Percentiles rank a stretch among this genome's conserved stretches.
Conservation (phyloP, 2,113 vertebrate species). For the Dermatemys mawii region DNA sequence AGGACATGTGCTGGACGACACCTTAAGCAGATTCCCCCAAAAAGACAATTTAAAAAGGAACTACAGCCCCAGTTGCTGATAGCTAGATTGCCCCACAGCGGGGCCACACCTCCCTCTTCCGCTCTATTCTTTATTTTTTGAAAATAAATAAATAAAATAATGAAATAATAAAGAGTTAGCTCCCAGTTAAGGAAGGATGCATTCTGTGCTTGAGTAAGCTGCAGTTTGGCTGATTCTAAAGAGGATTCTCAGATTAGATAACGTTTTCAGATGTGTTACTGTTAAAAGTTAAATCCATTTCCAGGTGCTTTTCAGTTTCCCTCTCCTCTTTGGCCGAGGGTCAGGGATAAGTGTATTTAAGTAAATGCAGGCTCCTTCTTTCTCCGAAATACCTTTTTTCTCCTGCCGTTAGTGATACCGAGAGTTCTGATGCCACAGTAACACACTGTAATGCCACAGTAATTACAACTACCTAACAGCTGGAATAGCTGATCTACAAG, state of each 20-base stretch:
- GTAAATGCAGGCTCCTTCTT: not conserved
- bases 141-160: not conserved
- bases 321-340: not conserved
- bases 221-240: not conserved
- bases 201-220: not conserved
- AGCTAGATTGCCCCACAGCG: not conserved
- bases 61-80: rapidly evolving
- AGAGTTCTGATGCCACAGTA: rapidly evolving
- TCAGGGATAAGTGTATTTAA: not conserved
- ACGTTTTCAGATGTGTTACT: rapidly evolving
- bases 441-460: not conserved
- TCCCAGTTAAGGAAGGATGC: not conserved
- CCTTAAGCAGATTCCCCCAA: not conserved
- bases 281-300: not conserved
- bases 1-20: not conserved
- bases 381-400: not conserved
- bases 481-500: not conserved
- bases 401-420: rapidly evolving
- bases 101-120: not conserved
- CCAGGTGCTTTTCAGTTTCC: not conserved
- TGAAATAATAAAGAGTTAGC: not conserved
- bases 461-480: not conserved
- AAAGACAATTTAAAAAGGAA: not conserved
- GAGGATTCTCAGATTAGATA: not conserved
- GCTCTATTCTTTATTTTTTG: not conserved